Conservation (phyloP, 2,888 invertebrate species). For the Apeira syringaria region DNA sequence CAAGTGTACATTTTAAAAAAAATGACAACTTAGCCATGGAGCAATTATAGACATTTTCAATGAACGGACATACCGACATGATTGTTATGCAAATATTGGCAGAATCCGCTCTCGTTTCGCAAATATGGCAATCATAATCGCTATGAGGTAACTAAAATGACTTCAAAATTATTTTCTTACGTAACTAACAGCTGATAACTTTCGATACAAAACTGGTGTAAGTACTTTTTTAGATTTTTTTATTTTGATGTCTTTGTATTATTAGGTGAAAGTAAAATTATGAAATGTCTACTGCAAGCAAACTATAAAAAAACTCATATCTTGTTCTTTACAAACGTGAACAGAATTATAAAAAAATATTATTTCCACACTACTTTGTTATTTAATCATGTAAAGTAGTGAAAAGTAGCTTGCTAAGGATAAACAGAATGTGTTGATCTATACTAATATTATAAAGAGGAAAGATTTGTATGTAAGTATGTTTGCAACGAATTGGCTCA, state of each 20-base stretch:
- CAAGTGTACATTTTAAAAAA: too few species aligned
- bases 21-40: neutral
- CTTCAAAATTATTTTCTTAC: constrained; percentile 28
- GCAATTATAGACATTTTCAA: constrained; percentile 7
- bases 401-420: too few species aligned
- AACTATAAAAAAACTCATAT: too few species aligned
- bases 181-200: constrained; percentile 26
- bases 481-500: too few species aligned
- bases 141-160: constrained; percentile 27
- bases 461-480: too few species aligned
- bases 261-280: constrained; percentile 21
- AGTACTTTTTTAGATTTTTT: constrained; percentile 4
- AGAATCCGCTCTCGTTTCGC: constrained; percentile 29
- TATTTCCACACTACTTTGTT: too few species aligned
- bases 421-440: too few species aligned
- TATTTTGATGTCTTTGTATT: constrained; percentile 10
- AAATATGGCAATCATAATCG: constrained; percentile 25
- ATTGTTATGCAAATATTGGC: constrained; percentile 31
- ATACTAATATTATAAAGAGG: too few species aligned
- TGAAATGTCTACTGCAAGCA: too few species aligned
- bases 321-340: too few species aligned
- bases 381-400: too few species aligned
- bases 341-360: too few species aligned
- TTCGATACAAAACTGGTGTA: constrained; percentile 23
- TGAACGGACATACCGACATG: constrained; percentile 11